phyloP scores from a whole-genome alignment of 2,113 vertebrate genomes.

The Nestor notabilis region DNA sequence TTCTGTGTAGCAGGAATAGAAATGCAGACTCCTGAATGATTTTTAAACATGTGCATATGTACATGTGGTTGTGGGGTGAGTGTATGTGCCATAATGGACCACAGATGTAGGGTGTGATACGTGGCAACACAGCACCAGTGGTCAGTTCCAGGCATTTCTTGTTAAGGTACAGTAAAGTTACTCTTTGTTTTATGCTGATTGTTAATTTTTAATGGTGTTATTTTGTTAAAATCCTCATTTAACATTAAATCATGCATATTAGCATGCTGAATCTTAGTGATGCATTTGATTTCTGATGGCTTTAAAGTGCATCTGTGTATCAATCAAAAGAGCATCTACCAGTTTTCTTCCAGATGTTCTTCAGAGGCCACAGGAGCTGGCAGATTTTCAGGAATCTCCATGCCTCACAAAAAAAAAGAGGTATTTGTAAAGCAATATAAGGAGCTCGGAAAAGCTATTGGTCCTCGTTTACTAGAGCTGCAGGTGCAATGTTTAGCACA shows the following conservation, averaged over 20 bases:
- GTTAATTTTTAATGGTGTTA: neutral
- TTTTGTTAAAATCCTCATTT: neutral
- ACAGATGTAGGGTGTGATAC: rapidly evolving
- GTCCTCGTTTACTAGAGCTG: neutral
- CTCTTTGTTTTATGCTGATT: neutral
- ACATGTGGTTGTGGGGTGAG: rapidly evolving
- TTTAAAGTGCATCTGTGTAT: neutral
- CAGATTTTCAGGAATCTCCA: neutral
- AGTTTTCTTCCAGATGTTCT: neutral
- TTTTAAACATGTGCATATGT: neutral
- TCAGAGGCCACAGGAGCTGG: neutral
- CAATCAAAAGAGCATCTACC: neutral
- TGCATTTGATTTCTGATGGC: neutral
- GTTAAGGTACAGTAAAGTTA: neutral
- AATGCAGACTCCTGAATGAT: neutral
- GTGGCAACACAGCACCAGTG: neutral
- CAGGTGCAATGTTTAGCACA: neutral
- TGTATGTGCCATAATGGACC: neutral
- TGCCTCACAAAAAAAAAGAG: neutral
- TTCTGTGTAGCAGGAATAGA: neutral
- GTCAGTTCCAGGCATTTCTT: neutral
- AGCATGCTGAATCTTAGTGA: neutral
- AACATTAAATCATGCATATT: neutral
- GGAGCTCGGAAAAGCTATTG: neutral
- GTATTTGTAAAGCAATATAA: neutral